These are phyloP conservation scores for Diuraphis noxia DNA, from an alignment of 1,140 invertebrate genomes.

Conservation along the genomic window DNA sequence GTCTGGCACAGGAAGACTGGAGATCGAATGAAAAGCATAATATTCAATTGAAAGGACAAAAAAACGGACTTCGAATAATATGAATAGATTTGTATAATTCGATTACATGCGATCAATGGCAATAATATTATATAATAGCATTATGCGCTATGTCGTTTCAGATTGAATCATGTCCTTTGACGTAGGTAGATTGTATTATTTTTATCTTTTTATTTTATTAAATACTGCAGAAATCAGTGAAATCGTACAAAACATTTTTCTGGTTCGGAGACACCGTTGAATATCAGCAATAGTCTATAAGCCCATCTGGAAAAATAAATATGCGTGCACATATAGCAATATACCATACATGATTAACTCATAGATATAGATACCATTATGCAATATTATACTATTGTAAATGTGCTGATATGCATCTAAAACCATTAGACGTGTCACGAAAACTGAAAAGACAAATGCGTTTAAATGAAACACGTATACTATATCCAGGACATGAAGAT, in stretches of 20 bases:
- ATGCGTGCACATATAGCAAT: background rate
- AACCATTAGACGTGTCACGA: background rate
- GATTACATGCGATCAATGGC: background rate
- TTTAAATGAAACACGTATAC: background rate
- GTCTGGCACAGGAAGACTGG: background rate
- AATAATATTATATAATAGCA: background rate
- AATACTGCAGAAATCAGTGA: background rate
- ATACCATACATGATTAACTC: background rate
- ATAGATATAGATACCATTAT: background rate
- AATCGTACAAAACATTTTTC: background rate
- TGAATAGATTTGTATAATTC: conserved; percentile 12
- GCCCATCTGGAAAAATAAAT: background rate
- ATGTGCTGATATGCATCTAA: background rate
- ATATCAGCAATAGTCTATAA: background rate
- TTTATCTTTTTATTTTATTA: background rate
- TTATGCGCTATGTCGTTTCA: background rate
- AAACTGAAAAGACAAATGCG: background rate
- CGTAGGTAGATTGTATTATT: background rate
- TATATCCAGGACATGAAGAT: background rate
- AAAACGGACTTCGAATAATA: background rate
- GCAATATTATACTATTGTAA: background rate
- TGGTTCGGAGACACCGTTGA: background rate
- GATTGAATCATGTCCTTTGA: background rate
- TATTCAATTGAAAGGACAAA: background rate
- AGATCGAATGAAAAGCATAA: background rate